Evolutionary conservation across 64 coral and sea anemone genomes (phyloP), one percentile per base, ranked within the genome.

Genomic region (Porites lutea): DNA sequence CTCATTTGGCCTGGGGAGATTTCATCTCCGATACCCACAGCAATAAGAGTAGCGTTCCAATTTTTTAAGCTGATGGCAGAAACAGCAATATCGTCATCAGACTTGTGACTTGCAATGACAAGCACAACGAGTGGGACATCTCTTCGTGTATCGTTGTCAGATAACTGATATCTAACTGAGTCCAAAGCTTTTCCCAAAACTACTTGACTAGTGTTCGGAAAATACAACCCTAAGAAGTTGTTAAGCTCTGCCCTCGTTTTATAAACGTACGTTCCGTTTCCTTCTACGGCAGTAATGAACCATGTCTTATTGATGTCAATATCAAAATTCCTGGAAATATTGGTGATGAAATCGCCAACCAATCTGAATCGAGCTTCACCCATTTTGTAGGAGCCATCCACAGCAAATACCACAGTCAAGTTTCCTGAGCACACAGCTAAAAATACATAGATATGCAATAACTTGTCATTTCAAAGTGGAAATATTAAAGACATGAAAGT

Each of bases 31-130:
- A 84, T 46, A 47, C 21, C 81, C 43, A 20, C 59, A 48, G 60
- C 59, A 22, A 84, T 65, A 16, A 84, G 1, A 13, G 65, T 69
- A 3, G 19, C 60, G 48, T 84, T 84, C 18, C 19, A 48, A 1
- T 14, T 64, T 47, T 84, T 48, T 45, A 84, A 69, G 43, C 49
- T 11, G 18, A 84, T 48, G 55, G 59, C 13, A 6, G 81, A 60
- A 84, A 65, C 57, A 45, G 81, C 59, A 48, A 69, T 47, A 9
- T 84, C 81, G 48, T 84, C 81, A 19, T 84, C 81, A n/a, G 81
- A 84, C 60, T 14, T 84, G 6, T 54, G 50, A 11, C 47, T 55
- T 11, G 75, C 20, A 10, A 78, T 55, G 18, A 78, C 15, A 20
- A 78, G 7, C 2, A 78, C 75, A 16, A 78, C 20, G 11, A 21